These are phyloP conservation scores for Papilio glaucus DNA, from an alignment of 1,140 invertebrate genomes.

Conservation along the genomic window DNA sequence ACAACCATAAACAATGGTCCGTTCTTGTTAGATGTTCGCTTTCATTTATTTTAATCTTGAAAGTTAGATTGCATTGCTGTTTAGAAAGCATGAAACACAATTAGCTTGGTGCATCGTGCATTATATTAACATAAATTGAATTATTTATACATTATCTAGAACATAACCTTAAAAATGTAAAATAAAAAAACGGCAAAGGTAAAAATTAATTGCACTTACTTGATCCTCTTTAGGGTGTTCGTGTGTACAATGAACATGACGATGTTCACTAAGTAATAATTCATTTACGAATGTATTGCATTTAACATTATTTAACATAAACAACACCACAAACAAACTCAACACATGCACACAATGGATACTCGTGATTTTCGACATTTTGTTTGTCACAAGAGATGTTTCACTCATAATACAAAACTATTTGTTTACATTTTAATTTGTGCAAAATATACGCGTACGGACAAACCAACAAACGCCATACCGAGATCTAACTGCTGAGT, in stretches of 20 bases:
- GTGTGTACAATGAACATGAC: constrained; percentile 68
- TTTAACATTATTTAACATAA: constrained; percentile 52
- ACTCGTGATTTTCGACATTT: constrained; percentile 53
- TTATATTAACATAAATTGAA: constrained; percentile 25
- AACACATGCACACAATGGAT: constrained; percentile 48
- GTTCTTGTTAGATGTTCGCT: constrained; percentile 5
- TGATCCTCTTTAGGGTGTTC: constrained; percentile 73
- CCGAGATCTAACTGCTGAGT: constrained; percentile 44
- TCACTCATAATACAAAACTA: constrained; percentile 52
- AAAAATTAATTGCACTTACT: constrained; percentile 56
- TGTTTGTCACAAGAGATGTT: constrained; percentile 46
- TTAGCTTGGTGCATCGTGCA: constrained; percentile 22
- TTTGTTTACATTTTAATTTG: constrained; percentile 73
- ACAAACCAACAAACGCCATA: constrained; percentile 37
- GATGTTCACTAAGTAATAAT: constrained; percentile 58
- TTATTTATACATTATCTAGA: not conserved
- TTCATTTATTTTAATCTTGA: constrained; percentile 31
- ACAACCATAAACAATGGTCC: constrained; percentile 16
- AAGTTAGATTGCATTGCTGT: constrained; percentile 31
- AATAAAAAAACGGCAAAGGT: not conserved
- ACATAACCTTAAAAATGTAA: constrained; percentile 21
- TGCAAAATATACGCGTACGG: not conserved
- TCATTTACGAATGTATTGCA: constrained; percentile 56
- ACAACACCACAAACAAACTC: constrained; percentile 50
- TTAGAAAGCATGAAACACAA: constrained; percentile 37